These are phyloP conservation scores for Hedychridium roseum DNA, from an alignment of 2,888 invertebrate species.

Conservation along the genomic window DNA sequence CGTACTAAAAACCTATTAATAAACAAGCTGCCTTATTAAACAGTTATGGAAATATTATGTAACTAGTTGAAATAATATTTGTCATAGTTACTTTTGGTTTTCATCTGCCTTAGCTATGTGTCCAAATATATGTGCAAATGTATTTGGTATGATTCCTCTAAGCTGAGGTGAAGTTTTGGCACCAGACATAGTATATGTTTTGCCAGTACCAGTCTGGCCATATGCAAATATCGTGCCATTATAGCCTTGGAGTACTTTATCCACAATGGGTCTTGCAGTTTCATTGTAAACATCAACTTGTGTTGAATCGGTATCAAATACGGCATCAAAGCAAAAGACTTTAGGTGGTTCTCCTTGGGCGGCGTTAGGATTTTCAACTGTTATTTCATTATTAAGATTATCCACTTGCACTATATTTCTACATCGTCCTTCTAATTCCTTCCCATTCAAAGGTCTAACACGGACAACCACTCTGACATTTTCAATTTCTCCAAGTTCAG, in stretches of 20 bases:
- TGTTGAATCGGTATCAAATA: conserved; percentile 86
- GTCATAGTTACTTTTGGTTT: conserved; percentile 78
- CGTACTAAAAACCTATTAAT: conserved; percentile 87
- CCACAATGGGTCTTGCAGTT: conserved; percentile 95
- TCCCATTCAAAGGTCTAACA: conserved; percentile 89
- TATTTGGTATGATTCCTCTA: conserved; percentile 97
- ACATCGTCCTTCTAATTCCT: conserved; percentile 78
- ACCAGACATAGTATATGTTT: conserved; percentile 99
- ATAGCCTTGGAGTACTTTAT: conserved; percentile 95
- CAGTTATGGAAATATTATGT: conserved; percentile 12
- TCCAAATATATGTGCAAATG: conserved; percentile 98
- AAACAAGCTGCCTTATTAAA: conserved; percentile 3
- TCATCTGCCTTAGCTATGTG: conserved; percentile 94
- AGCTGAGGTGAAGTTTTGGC: conserved; percentile 85
- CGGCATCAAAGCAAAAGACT: conserved; percentile 93
- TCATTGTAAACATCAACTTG: conserved; percentile 96
- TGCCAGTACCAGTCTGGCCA: conserved; percentile 96
- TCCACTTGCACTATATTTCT: conserved; percentile 81
- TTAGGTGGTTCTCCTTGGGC: conserved; percentile 81
- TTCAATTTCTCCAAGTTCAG: conserved; percentile 75
- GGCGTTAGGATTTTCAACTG: conserved; percentile 78
- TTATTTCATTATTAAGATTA: conserved; percentile 78
- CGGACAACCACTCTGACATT: conserved; percentile 97
- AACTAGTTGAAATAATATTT: too few species aligned
- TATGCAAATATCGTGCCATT: conserved; percentile 94